Conservation (phyloP, 1,140 invertebrate genomes). For the Heliothis virescens region DNA sequence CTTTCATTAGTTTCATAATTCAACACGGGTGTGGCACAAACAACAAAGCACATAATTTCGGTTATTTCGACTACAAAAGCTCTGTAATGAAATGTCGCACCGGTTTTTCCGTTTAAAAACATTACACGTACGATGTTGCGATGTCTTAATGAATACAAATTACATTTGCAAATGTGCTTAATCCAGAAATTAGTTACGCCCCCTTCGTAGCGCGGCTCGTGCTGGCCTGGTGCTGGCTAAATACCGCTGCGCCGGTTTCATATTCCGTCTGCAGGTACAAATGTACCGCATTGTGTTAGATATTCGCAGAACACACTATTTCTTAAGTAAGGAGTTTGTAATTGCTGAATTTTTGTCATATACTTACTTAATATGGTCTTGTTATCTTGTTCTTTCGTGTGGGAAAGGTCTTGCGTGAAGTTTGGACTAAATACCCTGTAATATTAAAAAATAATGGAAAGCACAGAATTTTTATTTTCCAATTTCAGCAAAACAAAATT, state of each 20-base stretch:
- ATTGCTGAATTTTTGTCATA: too few relatives aligned
- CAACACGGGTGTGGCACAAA: conserved; percentile 2
- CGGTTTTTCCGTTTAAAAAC: conserved; percentile 54
- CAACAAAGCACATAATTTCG: conserved; percentile 22
- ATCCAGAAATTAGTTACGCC: conserved; percentile 80
- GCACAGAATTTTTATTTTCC: not conserved
- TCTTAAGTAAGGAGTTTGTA: not conserved
- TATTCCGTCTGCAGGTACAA: conserved; percentile 47
- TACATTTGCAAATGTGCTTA: conserved; percentile 81
- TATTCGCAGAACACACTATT: conserved; percentile 12
- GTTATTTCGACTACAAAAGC: conserved; percentile 15
- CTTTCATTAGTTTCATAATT: not conserved
- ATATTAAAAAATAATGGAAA: too few relatives aligned
- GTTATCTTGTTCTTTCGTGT: too few relatives aligned
- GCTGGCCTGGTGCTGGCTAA: conserved; percentile 8
- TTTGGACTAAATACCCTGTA: too few relatives aligned
- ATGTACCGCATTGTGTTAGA: conserved; percentile 19
- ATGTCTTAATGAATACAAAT: conserved; percentile 82
- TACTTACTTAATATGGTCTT: too few relatives aligned
- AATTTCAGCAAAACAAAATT: conserved; percentile 4
- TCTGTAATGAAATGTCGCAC: conserved; percentile 44
- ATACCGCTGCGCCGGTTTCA: conserved; percentile 51
- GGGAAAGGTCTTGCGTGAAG: too few relatives aligned
- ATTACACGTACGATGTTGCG: conserved; percentile 60
- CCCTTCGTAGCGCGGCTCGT: conserved; percentile 16